Evolutionary conservation across 2,113 vertebrate species (phyloP), one percentile per base, ranked within the genome.

Genomic region (Leucopternis melanops): DNA sequence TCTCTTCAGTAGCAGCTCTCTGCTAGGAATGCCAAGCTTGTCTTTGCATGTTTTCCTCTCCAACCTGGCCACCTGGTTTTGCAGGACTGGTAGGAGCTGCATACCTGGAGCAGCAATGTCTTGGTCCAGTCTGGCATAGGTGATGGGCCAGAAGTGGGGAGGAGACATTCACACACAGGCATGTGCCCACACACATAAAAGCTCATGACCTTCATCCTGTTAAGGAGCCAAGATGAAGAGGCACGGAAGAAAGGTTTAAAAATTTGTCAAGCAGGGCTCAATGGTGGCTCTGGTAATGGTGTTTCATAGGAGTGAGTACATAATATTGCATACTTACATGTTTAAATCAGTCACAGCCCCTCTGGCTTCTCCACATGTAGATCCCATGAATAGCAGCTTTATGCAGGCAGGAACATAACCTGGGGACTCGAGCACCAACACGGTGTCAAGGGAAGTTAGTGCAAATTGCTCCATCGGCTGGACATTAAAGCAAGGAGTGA

Each of bases 401-500:
- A 97, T 97, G 96, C 94, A 95, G 93, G 97, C 94, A 97, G 97
- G 85, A 86, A 73, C 95, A 85, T 61, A 94, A 97, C 95, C 96
- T 96, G 97, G 96, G 96, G 93, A 96, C 97, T 95, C 34, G 38
- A 83, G 97, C 95, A 92, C 88, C 97, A 93, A 36, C 95, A 95
- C 45, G 11, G 97, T 97, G 98, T 98, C 97, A 93, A 89, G 97
- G 98, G 97, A 98, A 98, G 98, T 96, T n/a, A 69, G 93, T 81
- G 97, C 97, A 97, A 98, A 98, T 98, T 97, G 97, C 97, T 97
- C 96, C 96, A 82, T 90, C 69, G 85, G 95, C 98, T 96, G 97
- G 97, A 98, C 97, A 96, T 98, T 96, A 98, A 98, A 98, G 97
- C 94, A 65, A 57, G 91, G 72, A 70, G 95, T 98, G 97, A 98